These are phyloP conservation scores for Cepaea hortensis DNA, from an alignment of 2,888 invertebrate genomes.

Conservation along the genomic window DNA sequence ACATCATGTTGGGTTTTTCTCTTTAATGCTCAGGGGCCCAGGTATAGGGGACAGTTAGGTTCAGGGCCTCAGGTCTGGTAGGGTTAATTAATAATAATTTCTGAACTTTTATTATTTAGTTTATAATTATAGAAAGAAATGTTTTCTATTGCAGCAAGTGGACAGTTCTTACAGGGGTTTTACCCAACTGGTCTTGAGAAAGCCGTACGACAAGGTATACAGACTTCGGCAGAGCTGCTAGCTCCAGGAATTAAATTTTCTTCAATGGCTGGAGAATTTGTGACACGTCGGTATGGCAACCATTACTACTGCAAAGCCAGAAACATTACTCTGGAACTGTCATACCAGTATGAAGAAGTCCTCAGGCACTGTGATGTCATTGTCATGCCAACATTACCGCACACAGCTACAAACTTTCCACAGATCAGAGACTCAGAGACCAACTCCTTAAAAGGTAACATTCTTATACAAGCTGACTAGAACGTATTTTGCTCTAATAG, in stretches of 20 bases:
- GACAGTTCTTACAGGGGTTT: constrained; percentile 33
- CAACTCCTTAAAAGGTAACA: constrained; percentile 4
- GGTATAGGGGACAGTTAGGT: too few species aligned
- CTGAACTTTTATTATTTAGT: background rate
- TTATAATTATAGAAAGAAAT: background rate
- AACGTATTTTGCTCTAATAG: too few species aligned
- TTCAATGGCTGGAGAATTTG: constrained; percentile 53
- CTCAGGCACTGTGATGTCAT: constrained; percentile 63
- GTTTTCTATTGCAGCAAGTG: background rate
- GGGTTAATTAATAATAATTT: background rate
- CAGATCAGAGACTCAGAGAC: background rate
- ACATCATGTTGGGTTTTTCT: too few species aligned
- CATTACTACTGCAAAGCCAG: constrained; percentile 59
- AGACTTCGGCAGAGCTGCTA: background rate
- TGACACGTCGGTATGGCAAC: constrained; percentile 56
- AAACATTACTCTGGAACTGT: constrained; percentile 55
- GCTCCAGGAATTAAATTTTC: constrained; percentile 50
- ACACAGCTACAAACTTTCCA: constrained; percentile 52
- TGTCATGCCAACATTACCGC: constrained; percentile 64
- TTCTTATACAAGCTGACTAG: too few species aligned
- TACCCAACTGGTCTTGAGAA: constrained; percentile 32
- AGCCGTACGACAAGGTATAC: constrained; percentile 25
- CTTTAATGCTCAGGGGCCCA: too few species aligned
- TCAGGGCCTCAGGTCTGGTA: too few species aligned
- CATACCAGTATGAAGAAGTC: constrained; percentile 57